phyloP scores from a whole-genome alignment of 2,113 vertebrate species.

The Egretta garzetta region DNA sequence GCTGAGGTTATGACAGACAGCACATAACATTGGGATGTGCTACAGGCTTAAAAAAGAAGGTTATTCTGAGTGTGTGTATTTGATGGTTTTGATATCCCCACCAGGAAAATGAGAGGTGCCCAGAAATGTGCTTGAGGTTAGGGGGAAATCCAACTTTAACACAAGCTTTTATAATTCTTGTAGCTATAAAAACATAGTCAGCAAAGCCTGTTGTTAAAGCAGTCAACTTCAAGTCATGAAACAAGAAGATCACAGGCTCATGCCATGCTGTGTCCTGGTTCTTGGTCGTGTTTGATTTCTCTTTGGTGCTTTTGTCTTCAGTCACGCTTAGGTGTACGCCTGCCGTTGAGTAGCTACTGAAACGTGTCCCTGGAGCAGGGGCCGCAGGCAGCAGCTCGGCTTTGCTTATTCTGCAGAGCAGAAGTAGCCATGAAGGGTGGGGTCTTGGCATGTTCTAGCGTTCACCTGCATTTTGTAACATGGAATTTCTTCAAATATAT shows the following conservation, averaged over 20 bases:
- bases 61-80: not conserved
- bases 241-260: not conserved
- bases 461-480: not conserved
- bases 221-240: not conserved
- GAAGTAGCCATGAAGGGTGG: fast-evolving
- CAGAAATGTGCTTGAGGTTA: not conserved
- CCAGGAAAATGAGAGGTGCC: not conserved
- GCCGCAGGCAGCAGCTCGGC: not conserved
- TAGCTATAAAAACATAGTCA: not conserved
- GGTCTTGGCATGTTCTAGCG: fast-evolving
- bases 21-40: not conserved
- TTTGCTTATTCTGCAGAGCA: not conserved
- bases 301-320: not conserved
- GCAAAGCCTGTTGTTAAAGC: not conserved
- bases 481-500: not conserved
- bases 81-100: not conserved
- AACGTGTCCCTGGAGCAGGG: not conserved
- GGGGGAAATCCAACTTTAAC: not conserved
- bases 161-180: not conserved
- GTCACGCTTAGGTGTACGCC: fast-evolving
- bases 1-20: not conserved
- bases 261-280: not conserved
- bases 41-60: not conserved
- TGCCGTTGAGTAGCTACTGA: not conserved
- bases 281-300: not conserved